Evolutionary conservation across 1,140 invertebrate genomes (phyloP).

Genomic region (Drosophila watanabei): DNA sequence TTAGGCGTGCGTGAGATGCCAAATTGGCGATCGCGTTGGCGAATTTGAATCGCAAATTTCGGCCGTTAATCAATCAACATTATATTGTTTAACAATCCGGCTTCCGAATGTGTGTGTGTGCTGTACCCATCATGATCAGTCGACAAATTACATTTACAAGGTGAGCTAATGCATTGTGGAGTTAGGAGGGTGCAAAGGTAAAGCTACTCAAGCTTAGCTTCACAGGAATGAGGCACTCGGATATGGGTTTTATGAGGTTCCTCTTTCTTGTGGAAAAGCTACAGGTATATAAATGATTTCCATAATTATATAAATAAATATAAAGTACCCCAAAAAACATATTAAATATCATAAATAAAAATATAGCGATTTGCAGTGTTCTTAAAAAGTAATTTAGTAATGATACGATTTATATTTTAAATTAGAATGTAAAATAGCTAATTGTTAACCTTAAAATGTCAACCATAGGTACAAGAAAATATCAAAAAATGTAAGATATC

Average conservation of each 20-base stretch:
- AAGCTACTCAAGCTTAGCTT: not conserved
- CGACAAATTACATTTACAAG: slow-evolving; percentile 13
- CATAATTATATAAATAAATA: not conserved
- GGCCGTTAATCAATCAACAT: slow-evolving; percentile 55
- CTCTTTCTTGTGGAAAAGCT: not conserved
- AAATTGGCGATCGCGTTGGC: slow-evolving; percentile 22
- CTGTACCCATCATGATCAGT: slow-evolving; percentile 25
- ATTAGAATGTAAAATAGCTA: too few relatives aligned
- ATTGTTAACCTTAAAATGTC: not conserved
- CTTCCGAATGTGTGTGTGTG: slow-evolving; percentile 14
- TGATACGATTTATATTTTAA: not conserved
- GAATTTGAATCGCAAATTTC: slow-evolving; percentile 61
- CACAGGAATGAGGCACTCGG: not conserved
- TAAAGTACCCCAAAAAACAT: not conserved
- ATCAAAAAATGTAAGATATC: not conserved
- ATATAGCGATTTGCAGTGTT: not conserved
- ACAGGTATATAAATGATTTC: not conserved
- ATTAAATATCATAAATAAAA: not conserved
- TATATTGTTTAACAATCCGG: slow-evolving; percentile 45
- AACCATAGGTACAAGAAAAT: not conserved
- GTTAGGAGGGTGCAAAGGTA: not conserved
- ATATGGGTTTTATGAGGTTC: not conserved
- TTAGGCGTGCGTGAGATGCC: slow-evolving; percentile 55
- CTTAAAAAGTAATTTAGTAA: not conserved
- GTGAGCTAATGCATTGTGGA: slow-evolving; percentile 8